Percentiles rank a stretch among this genome's conserved stretches.
Evolutionary conservation across 2,888 invertebrate genomes (phyloP).

Genomic region (Strigamia maritima): DNA sequence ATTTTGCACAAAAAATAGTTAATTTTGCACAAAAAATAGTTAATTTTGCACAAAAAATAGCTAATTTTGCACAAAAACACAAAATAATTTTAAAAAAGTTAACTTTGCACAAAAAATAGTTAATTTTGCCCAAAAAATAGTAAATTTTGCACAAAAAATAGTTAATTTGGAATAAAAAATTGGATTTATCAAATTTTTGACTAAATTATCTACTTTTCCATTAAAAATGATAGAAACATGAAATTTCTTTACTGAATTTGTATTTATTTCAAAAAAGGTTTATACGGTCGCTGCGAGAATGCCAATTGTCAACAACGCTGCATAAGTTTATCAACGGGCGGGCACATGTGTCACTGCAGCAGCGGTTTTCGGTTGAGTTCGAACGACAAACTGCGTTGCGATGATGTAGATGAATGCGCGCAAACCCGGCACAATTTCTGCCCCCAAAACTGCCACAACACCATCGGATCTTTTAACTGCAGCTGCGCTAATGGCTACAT

Average conservation of each 20-base stretch:
- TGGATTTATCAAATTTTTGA: too few species aligned
- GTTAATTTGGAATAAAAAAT: too few species aligned
- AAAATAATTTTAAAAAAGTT: too few species aligned
- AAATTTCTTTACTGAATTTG: neutral
- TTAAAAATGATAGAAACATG: neutral
- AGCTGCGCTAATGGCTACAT: conserved; percentile 76
- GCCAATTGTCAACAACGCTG: conserved; percentile 34
- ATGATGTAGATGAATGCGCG: conserved; percentile 79
- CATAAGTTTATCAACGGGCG: neutral
- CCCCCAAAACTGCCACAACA: conserved; percentile 86
- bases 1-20: too few species aligned
- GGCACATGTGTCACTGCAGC: conserved; percentile 34
- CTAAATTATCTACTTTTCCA: too few species aligned
- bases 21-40: too few species aligned
- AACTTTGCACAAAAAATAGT: too few species aligned
- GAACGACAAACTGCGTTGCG: conserved; percentile 8
- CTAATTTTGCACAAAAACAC: too few species aligned
- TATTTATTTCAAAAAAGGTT: neutral
- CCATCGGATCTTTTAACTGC: conserved; percentile 85
- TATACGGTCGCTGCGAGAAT: conserved; percentile 24
- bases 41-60: too few species aligned
- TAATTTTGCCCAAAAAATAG: too few species aligned
- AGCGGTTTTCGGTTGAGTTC: conserved; percentile 14
- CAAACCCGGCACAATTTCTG: conserved; percentile 65
- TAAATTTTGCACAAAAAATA: too few species aligned